Conservation (phyloP, 2,888 invertebrate species). For the Archips xylosteana region DNA sequence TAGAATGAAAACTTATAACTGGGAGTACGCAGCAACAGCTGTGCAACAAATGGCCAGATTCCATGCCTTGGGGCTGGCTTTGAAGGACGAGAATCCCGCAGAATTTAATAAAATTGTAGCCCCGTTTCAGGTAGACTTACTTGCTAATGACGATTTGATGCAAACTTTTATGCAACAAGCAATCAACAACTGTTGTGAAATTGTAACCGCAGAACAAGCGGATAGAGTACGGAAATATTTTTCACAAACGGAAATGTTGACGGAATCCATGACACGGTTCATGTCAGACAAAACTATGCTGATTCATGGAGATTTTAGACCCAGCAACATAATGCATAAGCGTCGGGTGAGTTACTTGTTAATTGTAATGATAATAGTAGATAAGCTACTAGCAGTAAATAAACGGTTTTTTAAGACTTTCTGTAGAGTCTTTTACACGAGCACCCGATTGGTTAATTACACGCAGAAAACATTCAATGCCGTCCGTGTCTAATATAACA, state of each 20-base stretch:
- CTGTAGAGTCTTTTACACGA: no score
- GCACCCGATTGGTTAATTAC: no score
- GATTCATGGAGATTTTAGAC: slow-evolving; percentile 37
- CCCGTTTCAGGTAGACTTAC: not conserved
- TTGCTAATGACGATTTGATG: not conserved
- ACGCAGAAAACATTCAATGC: no score
- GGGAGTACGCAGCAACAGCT: slow-evolving; percentile 40
- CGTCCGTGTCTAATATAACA: no score
- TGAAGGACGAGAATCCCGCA: slow-evolving; percentile 32
- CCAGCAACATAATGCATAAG: slow-evolving; percentile 41
- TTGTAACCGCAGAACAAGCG: not conserved
- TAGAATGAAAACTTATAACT: slow-evolving; percentile 38
- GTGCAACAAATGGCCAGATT: slow-evolving; percentile 42
- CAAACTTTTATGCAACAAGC: not conserved
- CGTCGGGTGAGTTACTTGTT: slow-evolving; percentile 9
- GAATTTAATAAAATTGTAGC: slow-evolving; percentile 13
- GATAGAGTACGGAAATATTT: slow-evolving; percentile 27
- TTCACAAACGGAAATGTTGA: not conserved
- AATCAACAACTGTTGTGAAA: not conserved
- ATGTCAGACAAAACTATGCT: slow-evolving; percentile 19
- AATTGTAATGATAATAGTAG: not conserved
- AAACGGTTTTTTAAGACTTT: no score
- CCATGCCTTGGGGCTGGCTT: slow-evolving; percentile 42
- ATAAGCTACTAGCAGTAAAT: not conserved
- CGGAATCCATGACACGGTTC: not conserved